Evolutionary conservation across 2,113 vertebrate genomes (phyloP).

Genomic region (Onychostoma macrolepis): DNA sequence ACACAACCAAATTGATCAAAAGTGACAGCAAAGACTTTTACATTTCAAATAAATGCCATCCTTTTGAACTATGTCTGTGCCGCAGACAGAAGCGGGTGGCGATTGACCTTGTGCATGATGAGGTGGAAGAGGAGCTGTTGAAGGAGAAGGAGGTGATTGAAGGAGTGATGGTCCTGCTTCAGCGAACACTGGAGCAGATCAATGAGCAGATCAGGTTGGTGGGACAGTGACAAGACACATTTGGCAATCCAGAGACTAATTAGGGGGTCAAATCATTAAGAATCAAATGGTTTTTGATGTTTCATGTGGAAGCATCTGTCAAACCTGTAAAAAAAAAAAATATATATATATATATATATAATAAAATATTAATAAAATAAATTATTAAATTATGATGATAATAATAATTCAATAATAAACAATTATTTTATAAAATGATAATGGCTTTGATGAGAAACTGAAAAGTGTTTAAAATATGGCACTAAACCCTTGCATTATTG

Average conservation of each 20-base stretch:
- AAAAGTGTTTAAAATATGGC: not conserved
- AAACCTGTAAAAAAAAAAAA: not conserved
- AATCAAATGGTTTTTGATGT: not conserved
- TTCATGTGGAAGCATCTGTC: not conserved
- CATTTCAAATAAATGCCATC: not conserved
- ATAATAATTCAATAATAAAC: not conserved
- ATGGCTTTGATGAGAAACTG: not conserved
- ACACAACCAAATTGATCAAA: not conserved
- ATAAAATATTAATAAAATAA: not conserved
- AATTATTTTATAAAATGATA: not conserved
- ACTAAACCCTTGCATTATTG: not conserved
- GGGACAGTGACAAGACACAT: not conserved
- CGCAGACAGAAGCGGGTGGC: conserved; percentile 79
- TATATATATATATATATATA: too few species aligned
- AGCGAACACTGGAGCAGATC: conserved; percentile 80
- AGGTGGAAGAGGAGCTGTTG: conserved; percentile 82
- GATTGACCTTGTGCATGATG: conserved; percentile 81
- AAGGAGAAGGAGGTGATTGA: conserved; percentile 82
- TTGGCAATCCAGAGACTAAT: not conserved
- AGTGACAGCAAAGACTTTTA: not conserved
- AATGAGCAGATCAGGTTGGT: conserved; percentile 88
- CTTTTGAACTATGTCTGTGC: too few species aligned
- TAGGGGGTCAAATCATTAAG: not conserved
- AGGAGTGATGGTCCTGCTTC: conserved; percentile 76
- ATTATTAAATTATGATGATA: too few species aligned